Percentiles rank a stretch among this genome's conserved stretches.
Conservation (phyloP, 2,113 vertebrate genomes). For the Indicator indicator region DNA sequence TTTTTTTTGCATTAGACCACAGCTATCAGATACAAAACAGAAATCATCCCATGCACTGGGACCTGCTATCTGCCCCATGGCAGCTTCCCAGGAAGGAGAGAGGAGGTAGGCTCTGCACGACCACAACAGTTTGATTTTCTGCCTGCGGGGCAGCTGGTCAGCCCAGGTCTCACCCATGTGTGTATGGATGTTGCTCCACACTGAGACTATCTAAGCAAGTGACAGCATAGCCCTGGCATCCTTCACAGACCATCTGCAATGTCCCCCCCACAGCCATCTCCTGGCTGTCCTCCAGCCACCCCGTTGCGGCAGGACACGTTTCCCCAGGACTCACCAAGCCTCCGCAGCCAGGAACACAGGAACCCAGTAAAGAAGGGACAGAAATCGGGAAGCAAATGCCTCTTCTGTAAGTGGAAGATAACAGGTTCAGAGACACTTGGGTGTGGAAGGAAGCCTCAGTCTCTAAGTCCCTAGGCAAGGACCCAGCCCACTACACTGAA, state of each 20-base stretch:
- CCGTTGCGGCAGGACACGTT: neutral
- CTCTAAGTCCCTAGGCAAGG: neutral
- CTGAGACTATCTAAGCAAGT: neutral
- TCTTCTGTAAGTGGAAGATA: neutral
- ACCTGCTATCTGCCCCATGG: neutral
- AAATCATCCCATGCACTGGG: neutral
- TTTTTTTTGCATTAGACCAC: neutral
- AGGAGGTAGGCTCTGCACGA: neutral
- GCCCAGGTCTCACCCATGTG: neutral
- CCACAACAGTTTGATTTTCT: neutral
- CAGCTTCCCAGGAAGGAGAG: neutral
- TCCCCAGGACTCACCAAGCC: neutral
- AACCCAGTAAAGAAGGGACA: neutral
- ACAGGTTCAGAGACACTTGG: neutral
- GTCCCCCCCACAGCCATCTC: too few relatives aligned
- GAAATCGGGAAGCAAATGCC: neutral
- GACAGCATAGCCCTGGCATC: neutral
- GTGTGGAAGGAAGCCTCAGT: neutral
- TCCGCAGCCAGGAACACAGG: accelerated
- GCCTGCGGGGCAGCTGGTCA: neutral
- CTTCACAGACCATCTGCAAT: neutral
- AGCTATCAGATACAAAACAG: neutral
- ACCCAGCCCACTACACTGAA: neutral
- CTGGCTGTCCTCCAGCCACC: neutral
- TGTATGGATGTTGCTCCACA: neutral